Percentiles rank a stretch among this genome's conserved stretches.
These are phyloP conservation scores for Notarius quadriscutis DNA, from an alignment of 2,113 vertebrate species.

Conservation along the genomic window DNA sequence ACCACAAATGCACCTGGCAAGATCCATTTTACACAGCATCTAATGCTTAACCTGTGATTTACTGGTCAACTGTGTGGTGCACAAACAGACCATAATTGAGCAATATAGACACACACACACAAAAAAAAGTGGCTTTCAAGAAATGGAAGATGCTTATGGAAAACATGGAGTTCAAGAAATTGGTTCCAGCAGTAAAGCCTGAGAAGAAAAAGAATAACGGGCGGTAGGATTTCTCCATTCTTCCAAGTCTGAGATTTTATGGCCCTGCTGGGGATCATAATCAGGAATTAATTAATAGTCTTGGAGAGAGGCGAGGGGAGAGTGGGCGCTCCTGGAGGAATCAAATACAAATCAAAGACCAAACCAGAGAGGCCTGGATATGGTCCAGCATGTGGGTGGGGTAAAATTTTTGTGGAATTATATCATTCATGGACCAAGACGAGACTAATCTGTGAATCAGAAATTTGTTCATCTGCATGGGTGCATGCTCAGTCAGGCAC, in stretches of 20 bases:
- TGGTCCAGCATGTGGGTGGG: constrained; percentile 47
- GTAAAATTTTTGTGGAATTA: constrained; percentile 41
- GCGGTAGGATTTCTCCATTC: constrained; percentile 46
- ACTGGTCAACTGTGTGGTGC: background rate
- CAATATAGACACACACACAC: background rate
- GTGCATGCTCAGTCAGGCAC: constrained; percentile 22
- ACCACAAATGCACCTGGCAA: background rate
- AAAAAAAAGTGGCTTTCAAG: background rate
- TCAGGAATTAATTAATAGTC: constrained; percentile 75
- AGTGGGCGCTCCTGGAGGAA: constrained; percentile 64
- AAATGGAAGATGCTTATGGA: background rate
- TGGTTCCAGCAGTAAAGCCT: constrained; percentile 7
- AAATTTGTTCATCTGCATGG: constrained; percentile 32
- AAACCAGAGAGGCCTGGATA: constrained; percentile 61
- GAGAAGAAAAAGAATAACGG: background rate
- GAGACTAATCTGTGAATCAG: constrained; percentile 37
- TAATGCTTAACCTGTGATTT: background rate
- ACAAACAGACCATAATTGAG: background rate
- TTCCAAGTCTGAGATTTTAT: constrained; percentile 68
- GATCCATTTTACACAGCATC: background rate
- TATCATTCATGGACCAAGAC: constrained; percentile 43
- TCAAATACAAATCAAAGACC: constrained; percentile 67
- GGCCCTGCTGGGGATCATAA: constrained; percentile 70
- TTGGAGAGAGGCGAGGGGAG: constrained; percentile 57
- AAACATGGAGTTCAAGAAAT: background rate